A percentile compares a stretch with the other conserved stretches of the same genome.
phyloP scores from a whole-genome alignment of 2,113 vertebrate species.

The Conger conger region DNA sequence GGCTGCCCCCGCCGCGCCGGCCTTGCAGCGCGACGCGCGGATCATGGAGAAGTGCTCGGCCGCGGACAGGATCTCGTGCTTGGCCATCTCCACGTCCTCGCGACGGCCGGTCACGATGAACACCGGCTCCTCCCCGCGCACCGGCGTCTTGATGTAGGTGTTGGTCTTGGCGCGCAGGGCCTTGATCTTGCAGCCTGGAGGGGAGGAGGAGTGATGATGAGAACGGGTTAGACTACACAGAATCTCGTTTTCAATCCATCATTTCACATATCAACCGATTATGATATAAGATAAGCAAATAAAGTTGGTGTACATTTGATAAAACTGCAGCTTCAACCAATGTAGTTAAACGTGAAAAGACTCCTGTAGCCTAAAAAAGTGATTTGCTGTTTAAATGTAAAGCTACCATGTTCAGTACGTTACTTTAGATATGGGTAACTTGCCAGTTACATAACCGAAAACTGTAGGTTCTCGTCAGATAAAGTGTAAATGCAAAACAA shows the following conservation, averaged over 20 bases:
- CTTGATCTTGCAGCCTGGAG: constrained; percentile 94
- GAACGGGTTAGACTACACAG: neutral
- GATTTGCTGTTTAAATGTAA: too few species aligned
- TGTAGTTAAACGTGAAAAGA: neutral
- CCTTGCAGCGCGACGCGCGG: constrained; percentile 87
- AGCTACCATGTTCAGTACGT: too few species aligned
- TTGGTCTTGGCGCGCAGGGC: constrained; percentile 95
- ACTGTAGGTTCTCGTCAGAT: too few species aligned
- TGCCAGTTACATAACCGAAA: too few species aligned
- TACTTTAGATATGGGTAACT: too few species aligned
- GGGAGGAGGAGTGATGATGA: too few species aligned
- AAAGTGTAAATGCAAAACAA: too few species aligned
- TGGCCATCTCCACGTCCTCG: constrained; percentile 97
- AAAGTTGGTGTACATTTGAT: too few species aligned
- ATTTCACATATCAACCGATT: neutral
- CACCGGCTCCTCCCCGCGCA: constrained; percentile 89
- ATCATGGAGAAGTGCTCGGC: constrained; percentile 97
- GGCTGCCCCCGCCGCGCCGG: constrained; percentile 44
- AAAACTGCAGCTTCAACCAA: too few species aligned
- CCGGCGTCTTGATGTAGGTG: constrained; percentile 96
- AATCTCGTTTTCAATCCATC: neutral
- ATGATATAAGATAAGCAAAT: neutral
- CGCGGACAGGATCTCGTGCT: constrained; percentile 89
- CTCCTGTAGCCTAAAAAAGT: too few species aligned
- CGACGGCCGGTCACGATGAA: constrained; percentile 94